Conservation (phyloP, 2,888 invertebrate species). For the Melanostoma scalare region DNA sequence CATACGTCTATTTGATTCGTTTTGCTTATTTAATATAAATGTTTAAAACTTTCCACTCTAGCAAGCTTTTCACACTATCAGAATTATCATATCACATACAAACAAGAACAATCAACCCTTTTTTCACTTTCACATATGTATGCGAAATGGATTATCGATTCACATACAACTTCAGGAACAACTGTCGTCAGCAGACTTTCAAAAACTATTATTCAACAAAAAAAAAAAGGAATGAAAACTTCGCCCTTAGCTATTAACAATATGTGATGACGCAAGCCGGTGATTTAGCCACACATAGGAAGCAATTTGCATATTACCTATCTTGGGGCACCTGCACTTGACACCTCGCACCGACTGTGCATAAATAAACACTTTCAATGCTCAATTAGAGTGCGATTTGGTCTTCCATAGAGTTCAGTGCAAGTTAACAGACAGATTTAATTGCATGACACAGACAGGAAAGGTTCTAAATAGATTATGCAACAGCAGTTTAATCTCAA, state of each 20-base stretch:
- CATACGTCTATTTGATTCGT: too few species aligned
- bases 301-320: neutral
- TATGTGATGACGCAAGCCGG: conserved; percentile 38
- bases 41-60: too few species aligned
- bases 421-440: too few species aligned
- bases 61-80: too few species aligned
- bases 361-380: neutral
- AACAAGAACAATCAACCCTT: too few species aligned
- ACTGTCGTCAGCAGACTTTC: conserved; percentile 13
- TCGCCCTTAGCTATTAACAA: neutral
- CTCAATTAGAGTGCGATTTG: too few species aligned
- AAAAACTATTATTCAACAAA: neutral
- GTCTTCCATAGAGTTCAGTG: too few species aligned
- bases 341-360: neutral
- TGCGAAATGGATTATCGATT: conserved; percentile 31
- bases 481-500: too few species aligned
- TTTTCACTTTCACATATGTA: neutral
- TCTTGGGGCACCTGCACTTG: conserved; percentile 3
- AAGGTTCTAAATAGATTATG: too few species aligned
- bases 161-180: conserved; percentile 2
- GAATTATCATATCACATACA: too few species aligned
- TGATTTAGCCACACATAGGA: neutral
- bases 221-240: conserved; percentile 8
- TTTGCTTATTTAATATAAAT: too few species aligned
- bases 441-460: too few species aligned